Percentiles rank a stretch among this genome's conserved stretches.
phyloP scores from a whole-genome alignment of 2,797 vertebrate genomes.

The Lepilemur ruficaudatus region DNA sequence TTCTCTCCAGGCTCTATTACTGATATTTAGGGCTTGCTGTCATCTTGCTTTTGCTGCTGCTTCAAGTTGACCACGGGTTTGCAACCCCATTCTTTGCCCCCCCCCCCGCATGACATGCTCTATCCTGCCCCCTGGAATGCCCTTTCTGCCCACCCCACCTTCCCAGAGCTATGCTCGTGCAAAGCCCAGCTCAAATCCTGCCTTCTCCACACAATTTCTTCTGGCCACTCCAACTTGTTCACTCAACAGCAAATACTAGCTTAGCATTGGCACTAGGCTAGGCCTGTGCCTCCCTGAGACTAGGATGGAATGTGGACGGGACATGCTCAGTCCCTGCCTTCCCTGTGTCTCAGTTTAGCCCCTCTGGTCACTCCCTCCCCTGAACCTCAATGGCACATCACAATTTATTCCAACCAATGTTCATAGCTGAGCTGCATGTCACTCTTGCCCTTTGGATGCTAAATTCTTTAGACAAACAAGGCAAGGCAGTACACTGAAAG shows the following conservation, averaged over 20 bases:
- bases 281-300: not conserved
- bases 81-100: not conserved
- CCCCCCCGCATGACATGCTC: not conserved
- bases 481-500: not conserved
- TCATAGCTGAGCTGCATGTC: fast-evolving
- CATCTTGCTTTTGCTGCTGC: not conserved
- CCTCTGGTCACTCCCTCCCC: not conserved
- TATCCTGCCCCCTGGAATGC: not conserved
- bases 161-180: not conserved
- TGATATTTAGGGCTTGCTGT: not conserved
- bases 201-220: not conserved
- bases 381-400: not conserved
- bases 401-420: not conserved
- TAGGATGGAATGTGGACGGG: not conserved
- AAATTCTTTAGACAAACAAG: not conserved
- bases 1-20: not conserved
- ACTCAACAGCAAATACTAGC: not conserved
- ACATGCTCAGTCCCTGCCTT: not conserved
- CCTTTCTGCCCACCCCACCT: not conserved
- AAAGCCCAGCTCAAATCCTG: not conserved
- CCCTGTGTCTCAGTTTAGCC: too few relatives aligned
- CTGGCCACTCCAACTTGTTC: not conserved
- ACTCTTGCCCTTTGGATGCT: not conserved
- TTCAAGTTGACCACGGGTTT: not conserved
- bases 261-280: fast-evolving